Evolutionary conservation across 2,113 vertebrate species (phyloP).

Genomic region (Eulemur macaco): DNA sequence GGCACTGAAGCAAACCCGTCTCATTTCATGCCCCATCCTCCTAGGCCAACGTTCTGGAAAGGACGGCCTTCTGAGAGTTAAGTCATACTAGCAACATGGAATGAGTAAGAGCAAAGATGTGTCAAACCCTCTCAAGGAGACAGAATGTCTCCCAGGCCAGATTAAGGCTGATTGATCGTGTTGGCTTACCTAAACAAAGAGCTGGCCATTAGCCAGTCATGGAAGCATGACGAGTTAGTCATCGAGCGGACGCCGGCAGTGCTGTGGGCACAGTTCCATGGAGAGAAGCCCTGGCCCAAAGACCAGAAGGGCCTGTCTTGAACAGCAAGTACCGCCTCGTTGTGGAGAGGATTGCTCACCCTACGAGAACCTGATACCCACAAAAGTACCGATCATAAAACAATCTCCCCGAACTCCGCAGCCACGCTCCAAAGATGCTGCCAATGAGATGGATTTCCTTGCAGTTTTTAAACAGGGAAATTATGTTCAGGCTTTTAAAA

Average conservation of each 20-base stretch:
- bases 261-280: neutral
- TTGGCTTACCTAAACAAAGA: neutral
- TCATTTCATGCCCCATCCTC: neutral
- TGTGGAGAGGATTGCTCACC: neutral
- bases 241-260: rapidly evolving
- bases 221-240: neutral
- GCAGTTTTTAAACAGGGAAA: neutral
- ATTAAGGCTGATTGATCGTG: slow-evolving; percentile 36
- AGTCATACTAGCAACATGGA: neutral
- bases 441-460: neutral
- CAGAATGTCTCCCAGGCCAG: slow-evolving; percentile 32
- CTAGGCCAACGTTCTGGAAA: neutral
- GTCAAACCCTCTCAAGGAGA: neutral
- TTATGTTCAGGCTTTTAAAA: neutral
- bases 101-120: neutral
- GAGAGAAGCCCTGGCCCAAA: neutral
- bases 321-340: neutral
- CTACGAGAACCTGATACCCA: neutral
- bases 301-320: neutral
- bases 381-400: neutral
- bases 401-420: neutral
- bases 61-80: neutral
- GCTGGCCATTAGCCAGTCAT: neutral
- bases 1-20: rapidly evolving
- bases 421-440: neutral